These are phyloP conservation scores for Clarias fuscus DNA, from an alignment of 2,797 vertebrate species.

Conservation along the genomic window DNA sequence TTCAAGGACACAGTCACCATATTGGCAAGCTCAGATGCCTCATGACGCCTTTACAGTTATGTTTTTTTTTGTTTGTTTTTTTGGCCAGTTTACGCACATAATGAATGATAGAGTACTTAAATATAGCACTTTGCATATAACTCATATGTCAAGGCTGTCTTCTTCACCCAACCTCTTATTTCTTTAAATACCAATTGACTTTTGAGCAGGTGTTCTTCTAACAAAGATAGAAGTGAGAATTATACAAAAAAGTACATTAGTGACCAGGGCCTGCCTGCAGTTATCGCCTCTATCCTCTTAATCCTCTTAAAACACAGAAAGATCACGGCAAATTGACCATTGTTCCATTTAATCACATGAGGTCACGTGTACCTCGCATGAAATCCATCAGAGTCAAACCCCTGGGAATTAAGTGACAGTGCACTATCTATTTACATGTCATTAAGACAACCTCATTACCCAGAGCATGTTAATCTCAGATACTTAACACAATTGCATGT, in stretches of 20 bases:
- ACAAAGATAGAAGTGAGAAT: background rate
- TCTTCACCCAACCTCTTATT: background rate
- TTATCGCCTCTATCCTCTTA: background rate
- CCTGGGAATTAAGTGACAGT: background rate
- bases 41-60: background rate
- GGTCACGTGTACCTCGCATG: too few relatives aligned
- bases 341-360: background rate
- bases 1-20: conserved; percentile 10
- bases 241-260: conserved; percentile 26
- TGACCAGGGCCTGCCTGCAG: conserved; percentile 11
- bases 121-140: background rate
- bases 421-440: background rate
- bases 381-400: background rate
- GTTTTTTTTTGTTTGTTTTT: background rate
- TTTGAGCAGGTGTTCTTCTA: conserved; percentile 10
- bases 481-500: background rate
- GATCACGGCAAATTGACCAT: background rate
- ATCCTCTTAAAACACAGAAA: background rate
- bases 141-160: conserved; percentile 2
- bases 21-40: conserved; percentile 28
- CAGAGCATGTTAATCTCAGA: too few relatives aligned
- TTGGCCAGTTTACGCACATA: background rate
- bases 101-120: conserved; percentile 19
- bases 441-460: too few relatives aligned
- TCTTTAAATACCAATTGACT: background rate